Conservation (phyloP, 2,888 invertebrate species). For the Trachelus stipa region DNA sequence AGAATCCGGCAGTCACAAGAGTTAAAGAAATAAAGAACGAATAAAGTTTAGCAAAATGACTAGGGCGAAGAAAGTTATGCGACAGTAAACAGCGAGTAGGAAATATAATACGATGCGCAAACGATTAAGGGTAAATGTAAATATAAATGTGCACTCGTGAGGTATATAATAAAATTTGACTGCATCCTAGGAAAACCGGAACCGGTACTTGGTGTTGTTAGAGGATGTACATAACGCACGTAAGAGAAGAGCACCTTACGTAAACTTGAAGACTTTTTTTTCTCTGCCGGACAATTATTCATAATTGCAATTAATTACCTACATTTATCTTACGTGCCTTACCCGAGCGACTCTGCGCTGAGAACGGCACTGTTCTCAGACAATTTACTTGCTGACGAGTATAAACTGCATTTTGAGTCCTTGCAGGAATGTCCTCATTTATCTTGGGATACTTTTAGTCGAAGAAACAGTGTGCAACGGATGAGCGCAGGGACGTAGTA, state of each 20-base stretch:
- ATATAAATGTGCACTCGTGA: neutral
- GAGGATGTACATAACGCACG: conserved; percentile 4
- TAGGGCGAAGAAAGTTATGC: neutral
- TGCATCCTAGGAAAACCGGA: neutral
- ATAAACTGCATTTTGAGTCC: conserved; percentile 25
- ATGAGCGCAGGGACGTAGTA: neutral
- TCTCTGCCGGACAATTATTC: conserved; percentile 34
- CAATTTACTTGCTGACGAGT: conserved; percentile 37
- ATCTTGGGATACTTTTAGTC: neutral
- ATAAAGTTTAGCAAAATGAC: too few species aligned
- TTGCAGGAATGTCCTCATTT: conserved; percentile 36
- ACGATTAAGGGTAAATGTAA: neutral
- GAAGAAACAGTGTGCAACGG: neutral
- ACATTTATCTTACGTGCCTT: conserved; percentile 1
- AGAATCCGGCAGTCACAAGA: too few species aligned
- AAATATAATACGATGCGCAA: neutral
- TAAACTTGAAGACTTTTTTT: conserved; percentile 8
- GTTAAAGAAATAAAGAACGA: too few species aligned
- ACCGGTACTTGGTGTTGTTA: neutral
- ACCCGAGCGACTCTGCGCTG: conserved; percentile 3
- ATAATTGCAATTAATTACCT: conserved; percentile 43
- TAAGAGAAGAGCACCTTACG: conserved; percentile 7
- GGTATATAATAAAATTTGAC: neutral
- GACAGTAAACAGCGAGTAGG: neutral
- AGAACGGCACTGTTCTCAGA: conserved; percentile 46